phyloP scores from a whole-genome alignment of 1,140 invertebrate genomes.

The Lanistes nyassanus region DNA sequence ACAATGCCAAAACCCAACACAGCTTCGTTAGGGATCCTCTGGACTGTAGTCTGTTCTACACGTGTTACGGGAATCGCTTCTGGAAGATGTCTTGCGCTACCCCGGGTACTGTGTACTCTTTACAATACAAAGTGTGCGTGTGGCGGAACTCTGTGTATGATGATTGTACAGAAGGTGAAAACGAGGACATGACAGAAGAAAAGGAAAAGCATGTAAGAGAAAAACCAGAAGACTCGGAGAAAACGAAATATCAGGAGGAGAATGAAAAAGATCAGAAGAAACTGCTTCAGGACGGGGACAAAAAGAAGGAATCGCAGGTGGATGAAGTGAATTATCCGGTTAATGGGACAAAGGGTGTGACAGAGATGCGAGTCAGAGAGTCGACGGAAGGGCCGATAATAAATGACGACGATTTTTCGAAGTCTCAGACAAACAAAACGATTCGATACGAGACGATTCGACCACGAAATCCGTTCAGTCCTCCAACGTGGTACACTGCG shows the following conservation, averaged over 20 bases:
- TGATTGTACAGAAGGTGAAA: constrained; percentile 15
- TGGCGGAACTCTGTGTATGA: constrained; percentile 36
- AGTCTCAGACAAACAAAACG: no score
- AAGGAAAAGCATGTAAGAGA: no score
- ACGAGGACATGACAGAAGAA: background rate
- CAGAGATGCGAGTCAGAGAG: background rate
- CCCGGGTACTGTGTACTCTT: constrained; percentile 30
- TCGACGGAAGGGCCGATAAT: background rate
- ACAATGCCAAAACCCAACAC: constrained; percentile 2
- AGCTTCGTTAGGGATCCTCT: constrained; percentile 27
- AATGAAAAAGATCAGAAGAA: background rate
- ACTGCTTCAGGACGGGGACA: background rate
- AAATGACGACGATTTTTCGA: background rate
- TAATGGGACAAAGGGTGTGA: constrained; percentile 3
- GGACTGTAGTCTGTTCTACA: constrained; percentile 38
- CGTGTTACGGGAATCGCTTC: constrained; percentile 27
- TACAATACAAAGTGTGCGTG: constrained; percentile 37
- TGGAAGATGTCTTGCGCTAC: constrained; percentile 30
- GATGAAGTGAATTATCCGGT: no score
- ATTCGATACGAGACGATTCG: no score
- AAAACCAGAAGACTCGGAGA: no score
- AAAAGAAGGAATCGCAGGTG: background rate
- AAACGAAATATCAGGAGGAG: background rate
- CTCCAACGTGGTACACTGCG: no score
- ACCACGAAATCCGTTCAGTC: no score